Evolutionary conservation across 2,888 invertebrate genomes (phyloP).

Genomic region (Dicranocentrus wangi): DNA sequence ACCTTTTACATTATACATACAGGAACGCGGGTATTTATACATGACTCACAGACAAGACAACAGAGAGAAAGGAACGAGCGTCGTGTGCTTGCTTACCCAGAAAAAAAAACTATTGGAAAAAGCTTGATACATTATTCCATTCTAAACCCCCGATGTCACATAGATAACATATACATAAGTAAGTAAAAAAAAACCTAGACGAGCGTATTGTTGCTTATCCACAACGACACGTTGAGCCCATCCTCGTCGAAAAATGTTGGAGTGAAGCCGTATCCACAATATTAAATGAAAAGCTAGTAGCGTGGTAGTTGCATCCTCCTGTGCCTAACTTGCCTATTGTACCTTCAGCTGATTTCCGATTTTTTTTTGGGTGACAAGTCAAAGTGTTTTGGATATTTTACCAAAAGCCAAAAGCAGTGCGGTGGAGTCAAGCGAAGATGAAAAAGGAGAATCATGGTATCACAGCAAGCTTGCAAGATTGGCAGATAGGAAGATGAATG

Average conservation of each 20-base stretch:
- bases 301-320: constrained; percentile 37
- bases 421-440: constrained; percentile 43
- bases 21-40: constrained; percentile 33
- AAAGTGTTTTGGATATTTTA: constrained; percentile 53
- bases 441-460: constrained; percentile 31
- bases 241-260: no score
- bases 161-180: no score
- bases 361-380: constrained; percentile 63
- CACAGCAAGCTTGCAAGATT: constrained; percentile 50
- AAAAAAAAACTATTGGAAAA: no score
- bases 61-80: no score
- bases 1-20: constrained; percentile 48
- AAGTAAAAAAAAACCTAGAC: no score
- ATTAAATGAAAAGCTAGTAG: not conserved
- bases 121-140: no score
- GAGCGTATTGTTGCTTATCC: no score
- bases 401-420: constrained; percentile 27
- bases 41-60: constrained; percentile 44
- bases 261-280: no score
- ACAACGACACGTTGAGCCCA: no score
- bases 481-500: constrained; percentile 64
- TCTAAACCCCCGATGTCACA: no score
- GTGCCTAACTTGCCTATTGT: constrained; percentile 44
- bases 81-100: no score
- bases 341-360: constrained; percentile 64